phyloP scores from a whole-genome alignment of 1,140 invertebrate genomes.

The Eriocheir sinensis region DNA sequence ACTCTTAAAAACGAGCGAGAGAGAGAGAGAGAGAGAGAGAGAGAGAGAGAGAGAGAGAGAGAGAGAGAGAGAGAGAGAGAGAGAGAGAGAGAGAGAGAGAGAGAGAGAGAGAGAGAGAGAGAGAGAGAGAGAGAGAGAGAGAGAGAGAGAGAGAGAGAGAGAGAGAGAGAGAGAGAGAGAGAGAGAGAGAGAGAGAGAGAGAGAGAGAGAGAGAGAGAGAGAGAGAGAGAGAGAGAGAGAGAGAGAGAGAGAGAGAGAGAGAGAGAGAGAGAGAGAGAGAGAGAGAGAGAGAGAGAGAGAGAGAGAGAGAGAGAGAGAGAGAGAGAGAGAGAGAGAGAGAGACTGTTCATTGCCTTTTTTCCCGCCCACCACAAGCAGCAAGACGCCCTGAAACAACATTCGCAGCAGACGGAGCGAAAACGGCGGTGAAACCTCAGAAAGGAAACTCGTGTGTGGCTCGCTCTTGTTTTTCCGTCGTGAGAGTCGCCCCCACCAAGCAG shows the following conservation, averaged over 20 bases:
- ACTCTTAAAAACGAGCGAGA: too few species aligned
- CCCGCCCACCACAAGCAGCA: too few species aligned
- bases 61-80: slow-evolving; percentile 18
- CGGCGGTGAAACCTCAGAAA: too few species aligned
- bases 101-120: background rate
- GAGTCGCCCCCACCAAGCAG: too few species aligned
- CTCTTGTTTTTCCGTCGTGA: too few species aligned
- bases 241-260: background rate
- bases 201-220: slow-evolving; percentile 54
- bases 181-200: slow-evolving; percentile 26
- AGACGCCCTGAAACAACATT: too few species aligned
- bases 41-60: slow-evolving; percentile 31
- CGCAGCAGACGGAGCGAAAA: too few species aligned
- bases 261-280: slow-evolving; percentile 47
- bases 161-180: slow-evolving; percentile 50
- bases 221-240: slow-evolving; percentile 50
- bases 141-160: slow-evolving; percentile 36
- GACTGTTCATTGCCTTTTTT: too few species aligned
- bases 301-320: slow-evolving; percentile 37
- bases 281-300: slow-evolving; percentile 46
- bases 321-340: slow-evolving; percentile 54
- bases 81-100: slow-evolving; percentile 36
- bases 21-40: background rate
- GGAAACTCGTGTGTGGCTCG: too few species aligned
- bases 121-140: background rate